These are phyloP conservation scores for Carduelis carduelis DNA, from an alignment of 2,797 vertebrate genomes.

Conservation along the genomic window DNA sequence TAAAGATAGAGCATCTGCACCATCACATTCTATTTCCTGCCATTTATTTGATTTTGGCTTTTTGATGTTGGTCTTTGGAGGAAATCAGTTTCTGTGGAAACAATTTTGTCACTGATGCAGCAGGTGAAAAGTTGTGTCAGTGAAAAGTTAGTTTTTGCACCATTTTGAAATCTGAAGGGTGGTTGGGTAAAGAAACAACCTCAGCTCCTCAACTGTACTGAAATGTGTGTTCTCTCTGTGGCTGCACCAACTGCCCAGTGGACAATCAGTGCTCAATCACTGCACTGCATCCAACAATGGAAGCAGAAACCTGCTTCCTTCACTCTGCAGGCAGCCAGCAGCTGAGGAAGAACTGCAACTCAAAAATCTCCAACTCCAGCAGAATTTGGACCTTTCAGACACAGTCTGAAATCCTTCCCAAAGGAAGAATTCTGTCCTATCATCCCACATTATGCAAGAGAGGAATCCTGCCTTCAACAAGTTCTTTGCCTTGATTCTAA, in stretches of 20 bases:
- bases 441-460: neutral
- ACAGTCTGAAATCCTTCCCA: neutral
- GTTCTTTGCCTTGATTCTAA: neutral
- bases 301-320: neutral
- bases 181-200: neutral
- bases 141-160: neutral
- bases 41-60: slow-evolving; percentile 4
- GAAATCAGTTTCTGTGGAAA: slow-evolving; percentile 15
- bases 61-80: neutral
- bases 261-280: neutral
- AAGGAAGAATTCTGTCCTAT: neutral
- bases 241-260: neutral
- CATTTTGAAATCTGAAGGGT: neutral
- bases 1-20: neutral
- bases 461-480: neutral
- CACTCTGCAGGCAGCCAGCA: neutral
- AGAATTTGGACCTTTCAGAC: neutral
- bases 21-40: neutral
- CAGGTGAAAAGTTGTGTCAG: neutral
- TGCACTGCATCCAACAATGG: neutral
- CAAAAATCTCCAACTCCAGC: neutral
- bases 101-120: neutral
- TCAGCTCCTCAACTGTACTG: neutral
- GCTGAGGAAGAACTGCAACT: neutral
- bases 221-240: neutral